phyloP scores from a whole-genome alignment of 2,888 invertebrate species.

The Drosophila dives region DNA sequence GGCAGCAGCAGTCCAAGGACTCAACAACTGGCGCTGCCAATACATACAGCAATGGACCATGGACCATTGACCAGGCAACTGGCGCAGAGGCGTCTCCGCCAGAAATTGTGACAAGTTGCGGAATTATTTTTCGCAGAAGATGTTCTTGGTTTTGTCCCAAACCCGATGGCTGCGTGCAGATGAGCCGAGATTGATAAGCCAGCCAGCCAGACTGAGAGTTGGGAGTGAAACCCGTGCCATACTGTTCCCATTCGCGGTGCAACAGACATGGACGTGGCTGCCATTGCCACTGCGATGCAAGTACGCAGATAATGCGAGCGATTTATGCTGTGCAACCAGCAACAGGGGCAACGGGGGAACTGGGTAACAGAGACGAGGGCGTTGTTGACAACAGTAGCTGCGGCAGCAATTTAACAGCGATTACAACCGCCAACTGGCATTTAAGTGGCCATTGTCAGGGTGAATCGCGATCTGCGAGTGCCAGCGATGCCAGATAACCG shows the following conservation, averaged over 20 bases:
- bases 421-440: conserved; percentile 78
- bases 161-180: conserved; percentile 72
- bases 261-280: conserved; percentile 1
- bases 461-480: conserved; percentile 59
- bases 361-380: conserved; percentile 3
- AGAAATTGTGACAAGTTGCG: conserved; percentile 80
- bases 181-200: conserved; percentile 78
- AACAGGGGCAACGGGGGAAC: background rate
- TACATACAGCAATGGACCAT: conserved; percentile 18
- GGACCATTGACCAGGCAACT: conserved; percentile 29
- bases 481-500: conserved; percentile 49
- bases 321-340: conserved; percentile 73
- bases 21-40: conserved; percentile 28
- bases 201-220: conserved; percentile 13
- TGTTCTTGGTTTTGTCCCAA: conserved; percentile 59
- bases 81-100: conserved; percentile 75
- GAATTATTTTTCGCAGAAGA: conserved; percentile 80
- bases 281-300: conserved; percentile 60
- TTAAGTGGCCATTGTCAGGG: conserved; percentile 79
- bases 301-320: conserved; percentile 70
- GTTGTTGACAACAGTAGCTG: conserved; percentile 56
- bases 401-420: conserved; percentile 79
- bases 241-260: conserved; percentile 28
- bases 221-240: conserved; percentile 15
- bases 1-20: conserved; percentile 64